Evolutionary conservation across 2,113 vertebrate genomes (phyloP), one percentile per base, ranked within the genome.

Genomic region (Etheostoma spectabile): DNA sequence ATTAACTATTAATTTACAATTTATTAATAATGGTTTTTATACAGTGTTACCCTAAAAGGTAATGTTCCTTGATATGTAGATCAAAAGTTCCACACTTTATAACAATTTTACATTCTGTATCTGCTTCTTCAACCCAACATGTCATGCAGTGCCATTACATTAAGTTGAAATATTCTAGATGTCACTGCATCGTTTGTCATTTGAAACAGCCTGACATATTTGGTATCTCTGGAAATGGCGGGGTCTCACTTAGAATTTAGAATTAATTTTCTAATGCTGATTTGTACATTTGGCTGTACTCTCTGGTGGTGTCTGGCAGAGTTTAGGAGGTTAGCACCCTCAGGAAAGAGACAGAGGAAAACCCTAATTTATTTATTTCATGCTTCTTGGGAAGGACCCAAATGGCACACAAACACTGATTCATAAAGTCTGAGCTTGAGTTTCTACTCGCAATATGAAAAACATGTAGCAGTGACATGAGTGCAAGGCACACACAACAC

Each of bases 281-380:
- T 80, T 62, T 61, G 56, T 77, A 49, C 52, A 80, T 77, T 69
- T 82, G 56, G 49, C 66, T 64, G 35, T 61, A 72, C 7, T 24
- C 49, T 77, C 53, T 35, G 60, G 60, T 78, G 65, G 30, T 79
- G 70, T 70, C 42, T 56, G 27, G 7, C 45, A 48, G n/a, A 13
- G 6, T 52, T 56, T 35, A 75, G 7, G 42, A 59, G 35, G 21
- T 48, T 63, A 56, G 64, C 16, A 55, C 14, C 52, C 49, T 35
- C 27, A 53, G 52, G 53, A 49, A 55, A 6, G n/a, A 70, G 38
- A 33, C 53, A 67, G 4, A 35, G 27, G 65, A 30, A 62, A 73
- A 45, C 2, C 27, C 1, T 18, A 22, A 55, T 66, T 66, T 59
- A 49, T 51, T 21, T 48, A 67, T 52, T 33, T 38, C 22, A 59